Conservation (phyloP, 2,888 invertebrate species). For the Pristionchus entomophagus region DNA sequence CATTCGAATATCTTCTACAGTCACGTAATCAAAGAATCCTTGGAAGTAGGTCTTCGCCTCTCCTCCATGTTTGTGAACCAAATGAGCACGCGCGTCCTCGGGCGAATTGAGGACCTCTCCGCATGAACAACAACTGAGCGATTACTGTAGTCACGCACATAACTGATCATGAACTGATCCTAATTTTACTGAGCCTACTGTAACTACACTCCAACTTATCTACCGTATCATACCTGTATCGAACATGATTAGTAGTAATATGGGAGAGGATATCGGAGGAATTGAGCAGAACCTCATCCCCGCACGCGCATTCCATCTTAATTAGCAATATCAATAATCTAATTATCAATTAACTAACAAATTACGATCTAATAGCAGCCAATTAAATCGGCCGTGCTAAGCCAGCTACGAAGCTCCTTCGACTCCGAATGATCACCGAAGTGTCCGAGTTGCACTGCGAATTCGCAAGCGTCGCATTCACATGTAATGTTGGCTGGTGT, state of each 20-base stretch:
- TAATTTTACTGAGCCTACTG: too few relatives aligned
- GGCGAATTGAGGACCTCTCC: neutral
- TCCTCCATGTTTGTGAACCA: neutral
- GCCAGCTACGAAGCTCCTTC: neutral
- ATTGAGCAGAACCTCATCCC: neutral
- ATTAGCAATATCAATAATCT: too few relatives aligned
- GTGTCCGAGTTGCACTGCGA: neutral
- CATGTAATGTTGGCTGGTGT: too few relatives aligned
- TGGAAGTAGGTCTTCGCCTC: neutral
- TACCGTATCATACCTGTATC: conserved; percentile 19
- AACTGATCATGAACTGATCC: too few relatives aligned
- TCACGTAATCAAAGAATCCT: neutral
- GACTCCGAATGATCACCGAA: neutral
- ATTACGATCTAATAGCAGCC: too few relatives aligned
- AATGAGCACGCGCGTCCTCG: neutral
- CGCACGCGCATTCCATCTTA: conserved; percentile 4
- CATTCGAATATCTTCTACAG: neutral
- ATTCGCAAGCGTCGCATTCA: neutral
- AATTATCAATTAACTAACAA: too few relatives aligned
- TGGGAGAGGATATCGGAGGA: neutral
- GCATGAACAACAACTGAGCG: conserved; percentile 1
- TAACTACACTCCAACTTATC: too few relatives aligned
- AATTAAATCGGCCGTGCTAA: neutral
- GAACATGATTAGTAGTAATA: neutral
- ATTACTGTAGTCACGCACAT: neutral